phyloP scores from a whole-genome alignment of 2,797 vertebrate genomes.

The Diglossa cyanea region DNA sequence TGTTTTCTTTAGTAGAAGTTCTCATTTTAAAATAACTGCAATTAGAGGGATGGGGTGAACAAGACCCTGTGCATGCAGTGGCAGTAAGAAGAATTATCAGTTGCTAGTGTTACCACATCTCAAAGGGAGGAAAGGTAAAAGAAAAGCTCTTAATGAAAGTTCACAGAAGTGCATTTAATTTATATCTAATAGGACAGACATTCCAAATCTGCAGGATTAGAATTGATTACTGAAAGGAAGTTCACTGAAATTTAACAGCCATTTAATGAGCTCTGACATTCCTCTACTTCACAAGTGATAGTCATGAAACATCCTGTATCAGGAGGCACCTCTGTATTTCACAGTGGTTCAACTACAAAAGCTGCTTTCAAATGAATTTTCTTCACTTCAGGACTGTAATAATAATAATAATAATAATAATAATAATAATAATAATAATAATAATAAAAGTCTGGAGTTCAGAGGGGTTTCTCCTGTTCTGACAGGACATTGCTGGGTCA shows the following conservation, averaged over 20 bases:
- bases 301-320: background rate
- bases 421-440: background rate
- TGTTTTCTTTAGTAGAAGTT: conserved; percentile 15
- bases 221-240: background rate
- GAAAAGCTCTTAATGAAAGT: conserved; percentile 18
- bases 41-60: background rate
- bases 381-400: background rate
- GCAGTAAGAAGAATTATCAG: background rate
- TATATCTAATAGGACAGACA: conserved; percentile 1
- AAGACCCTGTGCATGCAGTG: background rate
- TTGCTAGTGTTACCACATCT: background rate
- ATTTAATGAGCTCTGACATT: background rate
- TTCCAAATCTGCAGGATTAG: background rate
- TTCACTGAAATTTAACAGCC: background rate
- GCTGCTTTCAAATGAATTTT: background rate
- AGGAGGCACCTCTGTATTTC: background rate
- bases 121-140: background rate
- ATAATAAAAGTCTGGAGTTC: background rate
- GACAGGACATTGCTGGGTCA: background rate
- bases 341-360: background rate
- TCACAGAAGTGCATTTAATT: conserved; percentile 26
- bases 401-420: background rate
- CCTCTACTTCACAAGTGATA: background rate
- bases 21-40: conserved; percentile 44
- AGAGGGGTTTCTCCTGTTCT: background rate